Evolutionary conservation across 1,140 invertebrate genomes (phyloP).

Genomic region (Acyrthosiphon pisum): DNA sequence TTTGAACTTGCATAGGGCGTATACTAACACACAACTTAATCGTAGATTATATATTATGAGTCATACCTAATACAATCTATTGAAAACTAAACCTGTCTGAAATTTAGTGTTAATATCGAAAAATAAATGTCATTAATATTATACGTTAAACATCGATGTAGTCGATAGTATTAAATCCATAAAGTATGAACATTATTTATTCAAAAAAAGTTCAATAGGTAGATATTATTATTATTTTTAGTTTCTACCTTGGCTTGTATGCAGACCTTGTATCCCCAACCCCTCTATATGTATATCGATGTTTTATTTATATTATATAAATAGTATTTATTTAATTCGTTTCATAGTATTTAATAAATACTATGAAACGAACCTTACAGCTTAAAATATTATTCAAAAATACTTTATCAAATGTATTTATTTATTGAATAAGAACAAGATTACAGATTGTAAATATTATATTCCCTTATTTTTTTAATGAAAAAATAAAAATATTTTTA

Average conservation of each 20-base stretch:
- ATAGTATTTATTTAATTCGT: too few species aligned
- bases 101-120: not conserved
- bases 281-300: too few species aligned
- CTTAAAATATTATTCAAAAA: not conserved
- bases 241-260: too few species aligned
- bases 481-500: not conserved
- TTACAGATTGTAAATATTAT: not conserved
- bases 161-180: not conserved
- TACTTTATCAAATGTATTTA: not conserved
- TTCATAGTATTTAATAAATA: too few species aligned
- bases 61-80: not conserved
- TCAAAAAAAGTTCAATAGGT: not conserved
- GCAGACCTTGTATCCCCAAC: too few species aligned
- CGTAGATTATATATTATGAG: not conserved
- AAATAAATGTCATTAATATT: not conserved
- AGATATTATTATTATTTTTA: too few species aligned
- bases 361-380: not conserved
- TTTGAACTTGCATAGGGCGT: not conserved
- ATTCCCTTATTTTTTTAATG: too few species aligned
- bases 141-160: not conserved
- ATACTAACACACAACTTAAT: not conserved
- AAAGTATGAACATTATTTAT: not conserved
- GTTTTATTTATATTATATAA: not conserved
- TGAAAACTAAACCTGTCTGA: not conserved
- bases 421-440: not conserved